Evolutionary conservation across 30 jellyfish, hydroid and myxozoan species (phyloP), one percentile per base, ranked within the genome.

Genomic region (Mastigias papua): DNA sequence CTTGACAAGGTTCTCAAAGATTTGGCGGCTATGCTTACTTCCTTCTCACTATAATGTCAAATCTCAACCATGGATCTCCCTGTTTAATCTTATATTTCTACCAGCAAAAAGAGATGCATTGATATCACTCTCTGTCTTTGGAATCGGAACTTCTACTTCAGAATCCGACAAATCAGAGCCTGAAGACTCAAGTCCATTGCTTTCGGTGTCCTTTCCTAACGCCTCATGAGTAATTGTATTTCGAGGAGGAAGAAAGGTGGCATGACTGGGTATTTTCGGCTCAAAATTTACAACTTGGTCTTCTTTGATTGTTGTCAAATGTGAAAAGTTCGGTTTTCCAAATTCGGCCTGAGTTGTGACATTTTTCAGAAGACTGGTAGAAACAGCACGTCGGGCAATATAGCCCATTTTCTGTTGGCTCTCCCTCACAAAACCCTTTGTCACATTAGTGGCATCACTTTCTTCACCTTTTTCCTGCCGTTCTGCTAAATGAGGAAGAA

Each of bases 111-210:
- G 61, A 20, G 32, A 4, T 2, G 48, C 91, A 28, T 76, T 69
- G 19, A 84, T 71, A 61, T 84, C 93, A 58, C 93, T 84, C 73
- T 84, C 93, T 50, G 93, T 84, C 33, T 84, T 84, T 11, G 93
- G 86, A 84, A 84, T 71, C 48, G 93, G 93, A 21, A 51, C 86
- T 0, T 46, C 34, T 21, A 84, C 21, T 51, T 84, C 93, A 1
- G 86, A 72, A 28, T 60, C 82, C 8, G 93, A 84, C n/a, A 84
- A 68, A 37, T 84, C 86, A 31, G 93, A 72, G 62, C 91, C 66
- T 20, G 91, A 80, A n/a, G 91, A 64, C 1, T 80, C 91, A 21
- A 34, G 72, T 2, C 21, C 69, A 4, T 73, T 42, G 4, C 42
- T 25, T 6, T 22, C 42, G 31, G 3, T 31, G 1, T 42, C 42